Evolutionary conservation across 2,797 vertebrate genomes (phyloP), one percentile per base, ranked within the genome.

Genomic region (Melanogrammus aeglefinus): DNA sequence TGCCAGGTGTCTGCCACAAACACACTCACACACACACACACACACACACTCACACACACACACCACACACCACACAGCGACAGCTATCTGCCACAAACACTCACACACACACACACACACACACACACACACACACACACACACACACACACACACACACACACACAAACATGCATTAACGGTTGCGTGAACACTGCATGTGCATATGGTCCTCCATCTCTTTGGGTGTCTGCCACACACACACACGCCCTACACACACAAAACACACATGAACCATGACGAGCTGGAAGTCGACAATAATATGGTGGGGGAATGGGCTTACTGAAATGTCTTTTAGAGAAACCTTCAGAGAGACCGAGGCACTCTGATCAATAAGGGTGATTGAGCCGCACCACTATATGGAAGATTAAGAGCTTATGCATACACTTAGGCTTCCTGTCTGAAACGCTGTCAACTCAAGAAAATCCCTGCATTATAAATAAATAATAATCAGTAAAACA

Each of bases 331-430:
- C 16, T 51, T 21, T 16, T 36, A 36, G 38, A 16, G 47, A 51
- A 51, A 91, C 89, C 90, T 92, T 85, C 77, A 86, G 83, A 84
- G 84, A 89, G 88, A 71, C 77, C 63, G 77, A 82, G 66, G 83
- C 75, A 88, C 80, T 75, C 83, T 91, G 90, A 91, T 91, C 90
- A 92, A 91, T 92, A 89, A 88, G 86, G 79, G 71, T 83, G 83
- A 85, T 85, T 90, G 86, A 81, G 82, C 87, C 79, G 81, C 82
- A 80, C 82, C 73, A 81, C 87, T 91, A 13, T 14, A 24, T 27
- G 79, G 81, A 79, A 84, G 89, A 91, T 92, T 90, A 92, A 91
- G 88, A 88, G 91, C 90, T 92, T 92, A 90, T 82, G 81, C 81
- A 86, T 84, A 88, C 78, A 86, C 85, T 89, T 75, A 77, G 87